Evolutionary conservation across 2,797 vertebrate species (phyloP).

Genomic region (Pseudotriccus pelzelni): DNA sequence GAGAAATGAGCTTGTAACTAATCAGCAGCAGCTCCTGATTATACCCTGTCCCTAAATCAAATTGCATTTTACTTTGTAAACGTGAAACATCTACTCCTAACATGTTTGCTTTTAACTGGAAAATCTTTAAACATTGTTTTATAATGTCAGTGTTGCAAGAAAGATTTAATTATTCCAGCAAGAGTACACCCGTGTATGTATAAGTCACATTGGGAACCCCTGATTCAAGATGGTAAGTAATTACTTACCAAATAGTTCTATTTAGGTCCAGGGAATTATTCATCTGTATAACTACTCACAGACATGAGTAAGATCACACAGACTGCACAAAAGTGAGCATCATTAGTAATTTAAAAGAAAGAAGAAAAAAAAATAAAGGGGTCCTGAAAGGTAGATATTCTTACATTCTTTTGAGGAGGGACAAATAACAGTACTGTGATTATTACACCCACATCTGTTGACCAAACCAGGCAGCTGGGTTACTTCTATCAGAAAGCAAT

Average conservation of each 20-base stretch:
- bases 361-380: too few relatives aligned
- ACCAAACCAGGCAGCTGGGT: neutral
- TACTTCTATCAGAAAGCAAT: neutral
- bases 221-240: neutral
- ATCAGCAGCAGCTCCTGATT: neutral
- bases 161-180: neutral
- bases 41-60: neutral
- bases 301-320: neutral
- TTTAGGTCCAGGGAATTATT: neutral
- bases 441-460: neutral
- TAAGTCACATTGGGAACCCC: neutral
- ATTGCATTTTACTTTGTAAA: neutral
- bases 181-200: neutral
- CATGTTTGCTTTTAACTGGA: neutral
- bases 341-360: neutral
- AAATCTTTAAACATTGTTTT: neutral
- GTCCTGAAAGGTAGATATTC: neutral
- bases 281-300: neutral
- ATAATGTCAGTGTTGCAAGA: neutral
- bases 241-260: neutral
- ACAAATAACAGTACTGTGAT: neutral
- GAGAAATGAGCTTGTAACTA: neutral
- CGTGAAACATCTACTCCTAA: neutral
- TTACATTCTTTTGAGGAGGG: neutral
- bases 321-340: neutral